Base-by-base conservation (phyloP, 2,888 invertebrate genomes). In the Camponotus fellah region DNA sequence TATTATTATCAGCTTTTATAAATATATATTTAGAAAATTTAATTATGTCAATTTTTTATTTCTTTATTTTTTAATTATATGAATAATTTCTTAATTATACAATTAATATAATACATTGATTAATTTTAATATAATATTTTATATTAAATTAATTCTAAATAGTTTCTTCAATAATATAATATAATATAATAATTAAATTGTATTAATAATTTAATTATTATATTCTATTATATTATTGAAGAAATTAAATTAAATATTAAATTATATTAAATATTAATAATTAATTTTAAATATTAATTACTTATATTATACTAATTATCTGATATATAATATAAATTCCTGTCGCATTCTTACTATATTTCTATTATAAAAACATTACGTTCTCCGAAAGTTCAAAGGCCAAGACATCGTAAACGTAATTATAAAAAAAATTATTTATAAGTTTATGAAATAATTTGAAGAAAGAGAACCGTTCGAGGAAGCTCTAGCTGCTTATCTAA, bases 371-470 rank as follows among this genome's bases (percentile, higher is more conserved):
- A 64, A 34, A n/a, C 1, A 65, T n/a, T 26, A 60, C 43, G 0
- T 71, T 64, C 0, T 58, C 56, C 34, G 72, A 62, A 92, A 98
- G 97, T 98, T 98, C 94, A 98, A 98, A 95, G 97, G 97, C 0
- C 96, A 97, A 92, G 98, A 98, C 93, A 98, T 99, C 85, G 95
- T 95, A 46, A 2, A 3, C 12, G 26, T 17, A 76, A 60, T 72
- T 17, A 72, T 40, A 10, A 40, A 17, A 72, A 17, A 40, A 8
- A 26, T 53, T 46, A 1, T 58, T 40, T 4, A 5, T 64, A 3
- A 75, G 37, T 74, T 37, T 17, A 37, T 62, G 5, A 32, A 62
- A 62, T 62, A 62, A 62, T 49, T 62, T 62, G 34, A 40, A 34
- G 0, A 17, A 62, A 32, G 32, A 14, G n/a, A 26, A 0, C 0